Conservation (phyloP, 2,797 vertebrate genomes). For the Poeciliopsis gracilis region DNA sequence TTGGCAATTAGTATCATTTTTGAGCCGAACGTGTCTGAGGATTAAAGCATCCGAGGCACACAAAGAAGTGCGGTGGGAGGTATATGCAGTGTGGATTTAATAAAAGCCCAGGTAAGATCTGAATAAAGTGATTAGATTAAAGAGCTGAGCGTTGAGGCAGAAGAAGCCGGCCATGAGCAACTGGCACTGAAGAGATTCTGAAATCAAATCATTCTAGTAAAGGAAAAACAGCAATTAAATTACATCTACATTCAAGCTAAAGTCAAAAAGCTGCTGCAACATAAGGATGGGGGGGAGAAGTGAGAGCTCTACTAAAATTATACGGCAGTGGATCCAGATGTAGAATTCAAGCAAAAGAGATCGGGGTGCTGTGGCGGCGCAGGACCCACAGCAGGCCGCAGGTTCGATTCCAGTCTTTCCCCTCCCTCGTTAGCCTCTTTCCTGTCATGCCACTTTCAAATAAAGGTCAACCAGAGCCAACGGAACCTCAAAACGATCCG, state of each 20-base stretch:
- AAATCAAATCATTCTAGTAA: neutral
- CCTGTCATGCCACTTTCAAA: too few relatives aligned
- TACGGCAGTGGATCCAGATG: neutral
- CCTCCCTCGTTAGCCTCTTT: too few relatives aligned
- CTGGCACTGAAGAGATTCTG: neutral
- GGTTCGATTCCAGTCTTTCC: too few relatives aligned
- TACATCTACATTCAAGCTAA: neutral
- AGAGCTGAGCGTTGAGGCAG: neutral
- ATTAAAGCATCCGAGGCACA: neutral
- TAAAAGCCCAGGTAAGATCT: neutral
- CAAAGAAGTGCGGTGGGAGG: too few relatives aligned
- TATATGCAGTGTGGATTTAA: neutral
- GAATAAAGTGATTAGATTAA: conserved; percentile 5
- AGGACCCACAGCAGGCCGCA: too few relatives aligned
- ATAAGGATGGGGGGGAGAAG: neutral
- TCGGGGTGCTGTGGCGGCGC: neutral
- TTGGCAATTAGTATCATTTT: neutral
- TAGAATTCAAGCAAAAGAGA: neutral
- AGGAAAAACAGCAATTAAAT: neutral
- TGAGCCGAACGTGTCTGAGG: neutral
- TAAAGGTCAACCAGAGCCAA: too few relatives aligned
- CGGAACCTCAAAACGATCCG: too few relatives aligned
- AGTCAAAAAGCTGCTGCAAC: neutral
- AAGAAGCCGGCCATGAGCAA: neutral
- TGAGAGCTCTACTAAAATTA: neutral